Base-by-base conservation (phyloP, 2,797 vertebrate genomes). In the Platalea minor region DNA sequence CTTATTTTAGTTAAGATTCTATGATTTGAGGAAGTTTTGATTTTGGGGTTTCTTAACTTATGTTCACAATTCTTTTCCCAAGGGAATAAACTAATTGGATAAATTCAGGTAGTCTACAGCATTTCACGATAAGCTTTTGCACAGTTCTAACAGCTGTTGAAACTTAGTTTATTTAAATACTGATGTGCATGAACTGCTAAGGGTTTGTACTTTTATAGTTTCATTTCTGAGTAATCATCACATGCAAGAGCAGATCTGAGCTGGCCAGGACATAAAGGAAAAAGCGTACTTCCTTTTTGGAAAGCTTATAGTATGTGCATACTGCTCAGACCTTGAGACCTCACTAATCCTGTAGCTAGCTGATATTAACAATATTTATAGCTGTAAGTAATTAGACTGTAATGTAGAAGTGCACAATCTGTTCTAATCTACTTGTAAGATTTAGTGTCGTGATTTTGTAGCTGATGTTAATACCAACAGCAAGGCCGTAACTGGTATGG, bases 311-410 rank as follows among this genome's bases (percentile, higher is more conserved):
- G 13, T 33, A 10, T 31, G 4, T 41, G 67, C 8, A 4, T 20
- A 51, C 5, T 28, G 37, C 26, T 89, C 19, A 24, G 11, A 19
- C 9, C 3, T 31, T 23, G 12, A 82, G 41, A n/a, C 37, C 26
- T 82, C 8, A 12, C 29, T 51, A 68, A 46, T 65, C 17, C 41
- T 53, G 2, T 21, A 19, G 17, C 41, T 48, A 69, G 16, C 23
- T 29, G 31, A 7, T 26, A n/a, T 0, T 25, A 60, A 54, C 1
- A 2, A 1, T 60, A 11, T 37, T 33, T 77, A 2, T 25, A 61
- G 26, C 43, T 74, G 9, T 50, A 50, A 43, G 28, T 54, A 56
- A 51, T 39, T 13, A 20, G n/a, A 43, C 41, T 33, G 29, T 33
- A 56, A 26, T 51, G 10, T 3, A 3, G 9, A 73, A 39, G 7